A percentile compares a stretch with the other conserved stretches of the same genome.
Evolutionary conservation across 1,140 invertebrate species (phyloP).

Genomic region (Meloidogyne floridensis): DNA sequence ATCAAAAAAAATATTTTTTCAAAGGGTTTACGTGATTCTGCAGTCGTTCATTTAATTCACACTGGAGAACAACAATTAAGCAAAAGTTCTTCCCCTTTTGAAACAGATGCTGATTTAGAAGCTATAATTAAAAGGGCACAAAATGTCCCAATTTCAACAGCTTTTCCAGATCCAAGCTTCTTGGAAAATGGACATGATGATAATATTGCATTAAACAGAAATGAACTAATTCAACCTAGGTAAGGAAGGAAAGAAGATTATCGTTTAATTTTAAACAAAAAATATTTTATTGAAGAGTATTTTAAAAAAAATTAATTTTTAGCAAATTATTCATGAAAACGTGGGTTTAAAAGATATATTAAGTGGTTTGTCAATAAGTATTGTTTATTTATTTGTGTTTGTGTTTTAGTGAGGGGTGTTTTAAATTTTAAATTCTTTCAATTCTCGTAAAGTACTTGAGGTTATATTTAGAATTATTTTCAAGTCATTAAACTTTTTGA

Average conservation of each 20-base stretch:
- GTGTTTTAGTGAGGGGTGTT: conserved; percentile 11
- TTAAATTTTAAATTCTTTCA: too few species aligned
- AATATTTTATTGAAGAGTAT: conserved; percentile 17
- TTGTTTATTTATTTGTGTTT: conserved; percentile 25
- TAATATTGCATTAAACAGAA: conserved; percentile 55
- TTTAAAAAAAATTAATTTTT: conserved; percentile 52
- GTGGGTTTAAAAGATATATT: conserved; percentile 39
- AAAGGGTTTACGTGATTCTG: conserved; percentile 60
- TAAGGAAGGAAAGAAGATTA: conserved; percentile 22
- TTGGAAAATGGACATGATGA: conserved; percentile 57
- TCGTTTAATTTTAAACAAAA: conserved; percentile 28
- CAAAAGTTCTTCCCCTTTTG: conserved; percentile 40
- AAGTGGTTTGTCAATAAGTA: conserved; percentile 32
- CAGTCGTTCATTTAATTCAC: conserved; percentile 64
- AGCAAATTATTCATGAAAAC: conserved; percentile 57
- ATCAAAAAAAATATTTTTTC: too few species aligned
- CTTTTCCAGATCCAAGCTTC: conserved; percentile 55
- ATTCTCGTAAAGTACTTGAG: too few species aligned
- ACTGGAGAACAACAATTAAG: conserved; percentile 60
- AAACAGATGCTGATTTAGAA: conserved; percentile 62
- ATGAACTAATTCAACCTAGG: conserved; percentile 60
- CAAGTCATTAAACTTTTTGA: too few species aligned
- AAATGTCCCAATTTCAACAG: conserved; percentile 53
- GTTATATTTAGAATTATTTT: too few species aligned
- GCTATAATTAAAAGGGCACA: conserved; percentile 60